phyloP scores from a whole-genome alignment of 2,888 invertebrate species.

The Hydrotaea cyrtoneurina region DNA sequence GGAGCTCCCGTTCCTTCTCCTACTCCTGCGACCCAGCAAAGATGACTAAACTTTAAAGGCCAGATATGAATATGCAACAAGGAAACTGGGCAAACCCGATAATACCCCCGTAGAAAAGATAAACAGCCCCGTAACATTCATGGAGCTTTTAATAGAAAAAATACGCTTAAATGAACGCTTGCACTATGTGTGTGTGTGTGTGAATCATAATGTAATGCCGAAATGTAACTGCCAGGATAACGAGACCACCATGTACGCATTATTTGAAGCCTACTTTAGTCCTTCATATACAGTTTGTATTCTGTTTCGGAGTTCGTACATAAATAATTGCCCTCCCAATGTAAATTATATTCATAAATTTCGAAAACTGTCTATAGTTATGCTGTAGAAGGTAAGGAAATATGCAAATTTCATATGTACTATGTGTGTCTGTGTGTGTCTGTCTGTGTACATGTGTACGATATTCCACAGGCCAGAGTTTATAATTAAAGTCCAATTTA shows the following conservation, averaged over 20 bases:
- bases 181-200: not conserved
- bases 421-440: too few species aligned
- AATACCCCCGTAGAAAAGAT: not conserved
- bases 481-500: slow-evolving; percentile 39
- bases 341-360: slow-evolving; percentile 35
- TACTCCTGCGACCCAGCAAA: not conserved
- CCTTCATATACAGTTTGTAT: not conserved
- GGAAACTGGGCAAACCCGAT: not conserved
- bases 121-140: not conserved
- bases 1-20: not conserved
- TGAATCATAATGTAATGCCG: not conserved
- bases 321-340: slow-evolving; percentile 1
- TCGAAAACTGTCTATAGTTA: slow-evolving; percentile 21
- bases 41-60: slow-evolving; percentile 51
- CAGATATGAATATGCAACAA: slow-evolving; percentile 38
- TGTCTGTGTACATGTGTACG: not conserved
- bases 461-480: not conserved
- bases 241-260: slow-evolving; percentile 4
- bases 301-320: not conserved
- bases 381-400: slow-evolving; percentile 10
- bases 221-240: not conserved
- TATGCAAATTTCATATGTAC: slow-evolving; percentile 11
- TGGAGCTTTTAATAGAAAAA: slow-evolving; percentile 68
- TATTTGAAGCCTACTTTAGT: not conserved
- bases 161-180: slow-evolving; percentile 72